Conservation (phyloP, 2,113 vertebrate genomes). For the Pygoscelis adeliae region DNA sequence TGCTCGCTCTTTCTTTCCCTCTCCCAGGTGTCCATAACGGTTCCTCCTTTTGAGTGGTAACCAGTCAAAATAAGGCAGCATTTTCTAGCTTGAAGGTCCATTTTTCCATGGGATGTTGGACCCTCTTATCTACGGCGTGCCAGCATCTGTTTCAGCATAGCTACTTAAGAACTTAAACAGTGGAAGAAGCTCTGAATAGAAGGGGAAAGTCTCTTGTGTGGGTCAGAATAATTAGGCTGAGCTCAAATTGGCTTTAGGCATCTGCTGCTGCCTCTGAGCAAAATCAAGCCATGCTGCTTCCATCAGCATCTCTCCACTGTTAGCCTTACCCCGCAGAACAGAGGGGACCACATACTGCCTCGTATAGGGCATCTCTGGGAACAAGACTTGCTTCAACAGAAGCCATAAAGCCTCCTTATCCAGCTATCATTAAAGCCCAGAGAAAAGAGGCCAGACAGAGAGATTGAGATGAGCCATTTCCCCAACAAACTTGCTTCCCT, state of each 20-base stretch:
- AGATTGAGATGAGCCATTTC: slow-evolving; percentile 44
- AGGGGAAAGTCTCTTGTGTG: slow-evolving; percentile 41
- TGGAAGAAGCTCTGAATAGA: not conserved
- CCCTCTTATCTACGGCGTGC: not conserved
- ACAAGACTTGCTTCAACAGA: slow-evolving; percentile 4
- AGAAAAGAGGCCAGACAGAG: slow-evolving; percentile 33
- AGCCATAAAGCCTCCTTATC: slow-evolving; percentile 24
- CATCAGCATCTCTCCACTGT: slow-evolving; percentile 34
- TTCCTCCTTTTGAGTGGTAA: not conserved
- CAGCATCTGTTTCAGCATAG: slow-evolving; percentile 3
- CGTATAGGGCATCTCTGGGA: slow-evolving; percentile 32
- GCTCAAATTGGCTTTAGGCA: slow-evolving; percentile 27
- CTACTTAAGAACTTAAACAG: slow-evolving; percentile 1
- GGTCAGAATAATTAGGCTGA: slow-evolving; percentile 49
- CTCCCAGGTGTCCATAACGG: not conserved
- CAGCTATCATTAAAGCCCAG: slow-evolving; percentile 13
- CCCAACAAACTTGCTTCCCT: slow-evolving; percentile 68
- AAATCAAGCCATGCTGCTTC: slow-evolving; percentile 53
- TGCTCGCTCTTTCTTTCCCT: not conserved
- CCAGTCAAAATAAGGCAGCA: not conserved
- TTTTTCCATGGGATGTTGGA: not conserved
- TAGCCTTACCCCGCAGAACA: not conserved
- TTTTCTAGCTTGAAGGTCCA: not conserved
- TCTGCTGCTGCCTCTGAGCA: slow-evolving; percentile 52
- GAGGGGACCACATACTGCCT: not conserved